Evolutionary conservation across 2,113 vertebrate species (phyloP).

Genomic region (Tylochromis polylepis): DNA sequence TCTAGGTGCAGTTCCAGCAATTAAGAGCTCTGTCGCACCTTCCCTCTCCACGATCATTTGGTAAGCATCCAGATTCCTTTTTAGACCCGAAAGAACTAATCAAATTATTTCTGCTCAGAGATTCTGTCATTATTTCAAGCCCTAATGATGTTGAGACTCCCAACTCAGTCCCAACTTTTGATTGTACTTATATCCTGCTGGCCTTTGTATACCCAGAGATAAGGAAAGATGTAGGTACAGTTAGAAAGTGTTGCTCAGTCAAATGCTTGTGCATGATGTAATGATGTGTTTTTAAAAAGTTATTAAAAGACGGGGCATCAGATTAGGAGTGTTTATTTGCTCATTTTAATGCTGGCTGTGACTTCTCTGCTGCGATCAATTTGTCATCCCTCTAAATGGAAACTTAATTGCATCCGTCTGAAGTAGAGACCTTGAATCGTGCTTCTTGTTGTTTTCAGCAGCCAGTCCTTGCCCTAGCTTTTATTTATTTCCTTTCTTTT

Average conservation of each 20-base stretch:
- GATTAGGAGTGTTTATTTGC: conserved; percentile 72
- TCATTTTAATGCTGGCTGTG: conserved; percentile 74
- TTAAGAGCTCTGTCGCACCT: conserved; percentile 95
- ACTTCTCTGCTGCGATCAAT: conserved; percentile 76
- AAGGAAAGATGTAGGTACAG: conserved; percentile 65
- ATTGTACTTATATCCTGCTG: conserved; percentile 28
- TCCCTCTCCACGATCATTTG: conserved; percentile 84
- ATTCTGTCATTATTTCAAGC: conserved; percentile 91
- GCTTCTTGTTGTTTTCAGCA: conserved; percentile 16
- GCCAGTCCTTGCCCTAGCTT: conserved; percentile 1
- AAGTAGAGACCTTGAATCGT: conserved; percentile 56
- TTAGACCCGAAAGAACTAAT: conserved; percentile 95
- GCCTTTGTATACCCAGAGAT: conserved; percentile 73
- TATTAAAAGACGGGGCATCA: conserved; percentile 60
- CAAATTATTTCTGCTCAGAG: conserved; percentile 93
- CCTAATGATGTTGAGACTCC: conserved; percentile 83
- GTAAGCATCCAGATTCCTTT: conserved; percentile 88
- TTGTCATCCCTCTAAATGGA: conserved; percentile 83
- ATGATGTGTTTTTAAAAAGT: conserved; percentile 45
- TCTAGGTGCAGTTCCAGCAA: conserved; percentile 94
- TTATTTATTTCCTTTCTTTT: conserved; percentile 42
- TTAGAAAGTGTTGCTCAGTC: conserved; percentile 41
- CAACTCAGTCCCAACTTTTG: conserved; percentile 9
- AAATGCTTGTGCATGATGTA: conserved; percentile 12
- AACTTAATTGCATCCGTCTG: conserved; percentile 81